Conservation (phyloP, 1,140 invertebrate genomes). For the Dinothrombium tinctorium region DNA sequence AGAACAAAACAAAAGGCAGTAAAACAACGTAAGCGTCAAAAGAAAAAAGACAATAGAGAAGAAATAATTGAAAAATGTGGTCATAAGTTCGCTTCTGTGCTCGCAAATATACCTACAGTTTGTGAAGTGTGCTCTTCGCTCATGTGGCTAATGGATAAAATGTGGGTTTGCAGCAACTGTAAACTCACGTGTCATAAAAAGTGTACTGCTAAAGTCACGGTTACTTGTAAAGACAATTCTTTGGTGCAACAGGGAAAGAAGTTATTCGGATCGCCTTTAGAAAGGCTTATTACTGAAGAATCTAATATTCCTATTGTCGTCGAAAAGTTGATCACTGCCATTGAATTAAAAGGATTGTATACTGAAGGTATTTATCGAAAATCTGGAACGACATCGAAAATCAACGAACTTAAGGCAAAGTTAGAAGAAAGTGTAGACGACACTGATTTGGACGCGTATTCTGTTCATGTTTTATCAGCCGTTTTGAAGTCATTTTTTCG, state of each 20-base stretch:
- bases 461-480: conserved; percentile 67
- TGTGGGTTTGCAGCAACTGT: conserved; percentile 59
- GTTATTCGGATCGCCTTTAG: conserved; percentile 50
- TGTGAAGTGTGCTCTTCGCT: conserved; percentile 84
- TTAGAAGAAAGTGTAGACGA: conserved; percentile 27
- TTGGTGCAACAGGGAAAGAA: conserved; percentile 15
- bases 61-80: conserved; percentile 48
- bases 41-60: conserved; percentile 29
- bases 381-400: conserved; percentile 39
- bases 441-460: conserved; percentile 28
- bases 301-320: conserved; percentile 48
- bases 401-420: conserved; percentile 21
- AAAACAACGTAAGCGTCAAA: conserved; percentile 34
- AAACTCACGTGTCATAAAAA: conserved; percentile 84
- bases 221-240: conserved; percentile 24
- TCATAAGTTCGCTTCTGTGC: conserved; percentile 61
- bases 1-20: conserved; percentile 13
- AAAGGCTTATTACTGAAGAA: conserved; percentile 36
- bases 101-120: conserved; percentile 84
- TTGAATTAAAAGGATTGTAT: conserved; percentile 74
- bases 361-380: conserved; percentile 82
- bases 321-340: conserved; percentile 59
- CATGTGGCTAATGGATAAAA: conserved; percentile 81
- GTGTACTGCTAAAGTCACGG: conserved; percentile 44
- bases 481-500: conserved; percentile 76